phyloP scores from a whole-genome alignment of 2,113 vertebrate genomes.

The Dicrurus megarhynchus region DNA sequence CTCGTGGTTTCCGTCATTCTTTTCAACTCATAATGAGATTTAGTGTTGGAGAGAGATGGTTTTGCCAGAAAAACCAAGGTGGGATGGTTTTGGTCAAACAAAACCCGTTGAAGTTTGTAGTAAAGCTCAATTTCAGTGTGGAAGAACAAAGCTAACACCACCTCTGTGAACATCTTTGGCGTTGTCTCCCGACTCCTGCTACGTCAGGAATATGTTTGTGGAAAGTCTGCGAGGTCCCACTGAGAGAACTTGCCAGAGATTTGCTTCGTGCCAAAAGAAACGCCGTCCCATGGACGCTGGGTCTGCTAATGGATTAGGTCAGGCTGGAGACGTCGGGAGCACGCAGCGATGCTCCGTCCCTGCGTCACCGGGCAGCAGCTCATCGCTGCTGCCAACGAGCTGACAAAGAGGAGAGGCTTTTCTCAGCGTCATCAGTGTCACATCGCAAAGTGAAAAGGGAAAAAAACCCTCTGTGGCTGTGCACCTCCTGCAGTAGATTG shows the following conservation, averaged over 20 bases:
- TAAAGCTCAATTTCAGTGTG: not conserved
- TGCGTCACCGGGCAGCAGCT: not conserved
- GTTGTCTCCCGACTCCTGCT: not conserved
- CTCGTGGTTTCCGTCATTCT: not conserved
- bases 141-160: not conserved
- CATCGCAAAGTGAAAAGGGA: not conserved
- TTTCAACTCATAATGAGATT: constrained; percentile 18
- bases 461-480: not conserved
- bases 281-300: not conserved
- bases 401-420: not conserved
- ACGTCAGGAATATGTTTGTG: constrained; percentile 21
- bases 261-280: not conserved
- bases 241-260: not conserved
- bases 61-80: not conserved
- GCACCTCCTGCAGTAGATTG: constrained; percentile 22
- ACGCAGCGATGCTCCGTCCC: not conserved
- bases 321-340: not conserved
- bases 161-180: not conserved
- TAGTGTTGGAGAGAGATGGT: not conserved
- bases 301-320: not conserved
- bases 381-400: not conserved
- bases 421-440: not conserved
- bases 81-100: not conserved
- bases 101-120: not conserved
- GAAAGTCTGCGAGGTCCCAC: constrained; percentile 8